Evolutionary conservation across 2,113 vertebrate genomes (phyloP), one percentile per base, ranked within the genome.

Genomic region (Gopherus flavomarginatus): DNA sequence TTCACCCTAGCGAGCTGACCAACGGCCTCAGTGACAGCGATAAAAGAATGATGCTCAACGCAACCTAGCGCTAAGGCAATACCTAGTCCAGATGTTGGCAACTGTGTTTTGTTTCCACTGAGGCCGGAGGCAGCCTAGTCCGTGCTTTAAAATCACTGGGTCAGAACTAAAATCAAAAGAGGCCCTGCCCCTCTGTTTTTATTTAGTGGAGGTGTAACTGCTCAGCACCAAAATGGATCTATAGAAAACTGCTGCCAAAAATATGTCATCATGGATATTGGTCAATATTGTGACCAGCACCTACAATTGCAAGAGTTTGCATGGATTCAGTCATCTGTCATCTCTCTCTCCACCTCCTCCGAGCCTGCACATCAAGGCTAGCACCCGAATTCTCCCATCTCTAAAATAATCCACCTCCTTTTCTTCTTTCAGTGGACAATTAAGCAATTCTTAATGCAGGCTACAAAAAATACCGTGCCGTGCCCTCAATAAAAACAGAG

Each of bases 61-160:
- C 80, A 88, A 75, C 19, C 42, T 83, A 0, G 44, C 5, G 2
- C 47, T 26, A 44, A 47, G 0, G 72, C 44, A 85, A 26, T 47
- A 81, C 0, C 2, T 83, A 84, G 86, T 91, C 95, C 92, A 97
- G 75, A 75, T 9, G 26, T 44, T 89, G 88, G 90, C 85, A 96
- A 90, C 38, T 27, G 89, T 65, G 72, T 78, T 88, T 17, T 72
- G 5, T 86, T 85, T 95, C 89, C 91, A 92, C 93, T 95, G 79
- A 96, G 12, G 27, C 57, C 5, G 3, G 57, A 31, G 57, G 27
- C 53, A 54, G 53, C 81, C 92, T 90, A 54, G 50, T 49, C 69
- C 80, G 86, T 86, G 21, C 14, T 53, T 87, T 87, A 88, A 92
- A 96, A 96, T 91, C 85, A 88, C 10, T 95, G 90, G 94, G 85